A percentile compares a stretch with the other conserved stretches of the same genome.
Conservation (phyloP, 2,113 vertebrate species). For the Poecilia latipinna region DNA sequence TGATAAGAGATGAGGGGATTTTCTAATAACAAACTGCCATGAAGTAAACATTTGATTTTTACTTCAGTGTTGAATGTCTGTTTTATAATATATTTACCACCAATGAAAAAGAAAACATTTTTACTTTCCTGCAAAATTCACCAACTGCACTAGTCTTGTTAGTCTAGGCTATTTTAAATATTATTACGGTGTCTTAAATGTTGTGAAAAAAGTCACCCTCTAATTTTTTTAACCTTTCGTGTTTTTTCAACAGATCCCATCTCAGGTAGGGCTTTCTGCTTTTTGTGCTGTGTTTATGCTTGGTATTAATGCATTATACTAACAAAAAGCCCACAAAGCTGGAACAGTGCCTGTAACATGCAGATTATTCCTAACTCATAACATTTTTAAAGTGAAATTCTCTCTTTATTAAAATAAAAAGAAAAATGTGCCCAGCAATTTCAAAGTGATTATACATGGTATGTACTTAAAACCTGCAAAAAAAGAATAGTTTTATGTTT, state of each 20-base stretch:
- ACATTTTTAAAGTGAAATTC: not conserved
- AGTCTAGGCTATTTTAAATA: not conserved
- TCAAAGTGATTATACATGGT: no score
- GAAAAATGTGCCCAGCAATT: no score
- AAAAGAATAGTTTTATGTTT: no score
- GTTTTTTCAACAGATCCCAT: slow-evolving; percentile 57
- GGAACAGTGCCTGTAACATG: slow-evolving; percentile 12
- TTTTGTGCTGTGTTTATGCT: not conserved
- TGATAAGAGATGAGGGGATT: no score
- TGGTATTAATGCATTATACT: slow-evolving; percentile 13
- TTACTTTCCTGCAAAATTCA: no score
- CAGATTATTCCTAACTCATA: not conserved
- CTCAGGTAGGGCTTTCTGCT: slow-evolving; percentile 55
- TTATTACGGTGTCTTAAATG: not conserved
- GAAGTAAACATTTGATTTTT: no score
- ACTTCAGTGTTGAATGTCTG: no score
- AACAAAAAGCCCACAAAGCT: slow-evolving; percentile 54
- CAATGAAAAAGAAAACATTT: no score
- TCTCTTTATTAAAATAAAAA: not conserved
- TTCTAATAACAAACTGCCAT: no score
- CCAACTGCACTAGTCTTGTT: not conserved
- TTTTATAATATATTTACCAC: no score
- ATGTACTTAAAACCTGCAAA: no score
- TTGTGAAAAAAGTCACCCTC: not conserved
- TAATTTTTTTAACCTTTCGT: slow-evolving; percentile 44